Evolutionary conservation across 2,888 invertebrate species (phyloP), one percentile per base, ranked within the genome.

Genomic region (Agrotis clavis): DNA sequence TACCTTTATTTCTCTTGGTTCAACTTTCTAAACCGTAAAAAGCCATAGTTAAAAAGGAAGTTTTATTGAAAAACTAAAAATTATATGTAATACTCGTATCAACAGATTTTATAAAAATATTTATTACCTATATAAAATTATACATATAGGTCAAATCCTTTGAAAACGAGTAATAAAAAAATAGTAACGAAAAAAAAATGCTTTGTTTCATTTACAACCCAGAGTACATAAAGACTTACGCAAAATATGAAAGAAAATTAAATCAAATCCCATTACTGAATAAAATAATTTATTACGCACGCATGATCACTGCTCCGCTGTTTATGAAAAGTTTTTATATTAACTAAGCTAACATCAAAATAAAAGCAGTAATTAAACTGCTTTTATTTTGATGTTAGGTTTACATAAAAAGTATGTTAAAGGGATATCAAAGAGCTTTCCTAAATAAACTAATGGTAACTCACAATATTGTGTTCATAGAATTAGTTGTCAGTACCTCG

Each of bases 321-420:
- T 19, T 56, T 57, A 35, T 48, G 48, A 50, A 66, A 54, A 30
- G 21, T 19, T 30, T 21, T 53, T 14, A 53, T 53, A 53, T 50
- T 54, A 54, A 41, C 48, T 6, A 30, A 54, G 41, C 54, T 45
- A 41, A 30, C 54, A 50, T 54, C 13, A 54, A 30, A 74, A 72
- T 74, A 41, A 53, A 9, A 75, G 53, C 14, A 60, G 14, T 53
- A n/a, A n/a, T 53, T 53, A 48, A 74, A n/a, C n/a, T n/a, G n/a
- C n/a, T n/a, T n/a, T n/a, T n/a, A n/a, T n/a, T n/a, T n/a, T n/a
- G n/a, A n/a, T n/a, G n/a, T 25, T 35, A 35, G 41, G 53, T 18
- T 18, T 16, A 53, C n/a, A 48, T 65, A 25, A 51, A 47, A 65
- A 60, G 4, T 51, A 2, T 25, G 21, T 19, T 53, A 41, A 25